phyloP scores from a whole-genome alignment of 2,113 vertebrate genomes.

The Candoia aspera region DNA sequence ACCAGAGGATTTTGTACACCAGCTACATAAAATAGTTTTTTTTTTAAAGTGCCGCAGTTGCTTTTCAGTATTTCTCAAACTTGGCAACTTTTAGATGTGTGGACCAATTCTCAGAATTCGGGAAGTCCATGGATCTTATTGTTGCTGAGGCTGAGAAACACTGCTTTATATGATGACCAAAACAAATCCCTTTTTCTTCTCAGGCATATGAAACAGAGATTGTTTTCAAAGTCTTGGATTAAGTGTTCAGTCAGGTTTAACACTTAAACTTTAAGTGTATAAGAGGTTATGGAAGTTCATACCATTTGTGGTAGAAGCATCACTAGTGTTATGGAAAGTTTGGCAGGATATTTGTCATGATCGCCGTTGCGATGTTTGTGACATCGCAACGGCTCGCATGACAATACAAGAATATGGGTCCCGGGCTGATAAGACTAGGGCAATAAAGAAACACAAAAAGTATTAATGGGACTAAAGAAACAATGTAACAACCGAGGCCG shows the following conservation, averaged over 20 bases:
- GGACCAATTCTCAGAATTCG: background rate
- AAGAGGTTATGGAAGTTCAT: background rate
- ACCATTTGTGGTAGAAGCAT: background rate
- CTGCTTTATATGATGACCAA: background rate
- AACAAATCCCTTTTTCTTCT: background rate
- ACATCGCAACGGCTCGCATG: too few species aligned
- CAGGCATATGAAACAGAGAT: background rate
- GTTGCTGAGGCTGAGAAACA: background rate
- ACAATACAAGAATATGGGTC: too few species aligned
- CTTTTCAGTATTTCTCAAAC: background rate
- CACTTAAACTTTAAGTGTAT: background rate
- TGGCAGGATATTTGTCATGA: too few species aligned
- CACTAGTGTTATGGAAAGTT: background rate
- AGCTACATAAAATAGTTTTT: background rate
- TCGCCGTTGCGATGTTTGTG: too few species aligned
- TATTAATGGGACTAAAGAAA: too few species aligned
- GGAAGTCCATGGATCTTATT: background rate
- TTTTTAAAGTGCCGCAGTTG: background rate
- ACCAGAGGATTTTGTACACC: background rate
- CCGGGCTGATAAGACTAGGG: too few species aligned
- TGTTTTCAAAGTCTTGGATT: background rate
- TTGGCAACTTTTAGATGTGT: background rate
- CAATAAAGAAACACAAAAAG: too few species aligned
- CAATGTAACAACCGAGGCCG: too few species aligned
- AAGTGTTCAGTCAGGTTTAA: background rate